Evolutionary conservation across 2,888 invertebrate genomes (phyloP).

Genomic region (Nomada ferruginata): DNA sequence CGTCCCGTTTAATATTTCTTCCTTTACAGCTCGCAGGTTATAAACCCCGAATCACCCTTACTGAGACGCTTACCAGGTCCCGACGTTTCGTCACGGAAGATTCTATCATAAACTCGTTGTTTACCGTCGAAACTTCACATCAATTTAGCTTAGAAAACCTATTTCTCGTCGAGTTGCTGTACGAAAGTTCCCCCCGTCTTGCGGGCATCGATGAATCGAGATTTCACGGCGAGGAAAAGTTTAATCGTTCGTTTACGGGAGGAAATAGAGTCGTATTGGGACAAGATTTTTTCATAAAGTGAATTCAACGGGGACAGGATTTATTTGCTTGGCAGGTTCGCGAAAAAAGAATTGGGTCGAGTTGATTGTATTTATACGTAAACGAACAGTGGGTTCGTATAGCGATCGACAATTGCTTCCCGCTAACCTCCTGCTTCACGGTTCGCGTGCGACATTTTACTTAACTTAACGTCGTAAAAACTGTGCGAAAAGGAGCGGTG

Average conservation of each 20-base stretch:
- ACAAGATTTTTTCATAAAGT: background rate
- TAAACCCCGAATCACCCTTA: background rate
- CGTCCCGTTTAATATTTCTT: background rate
- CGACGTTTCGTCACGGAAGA: background rate
- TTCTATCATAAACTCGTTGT: background rate
- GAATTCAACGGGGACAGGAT: background rate
- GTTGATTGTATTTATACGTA: background rate
- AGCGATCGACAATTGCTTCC: background rate
- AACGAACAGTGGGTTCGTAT: constrained; percentile 15
- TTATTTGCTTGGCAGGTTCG: background rate
- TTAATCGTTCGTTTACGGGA: background rate
- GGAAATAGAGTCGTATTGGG: too few species aligned
- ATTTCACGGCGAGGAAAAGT: background rate
- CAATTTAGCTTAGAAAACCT: background rate
- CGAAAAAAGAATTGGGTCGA: constrained; percentile 18
- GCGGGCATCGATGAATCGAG: background rate
- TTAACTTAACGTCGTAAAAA: background rate
- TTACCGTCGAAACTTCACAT: background rate
- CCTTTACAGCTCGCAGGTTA: background rate
- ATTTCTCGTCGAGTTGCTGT: background rate
- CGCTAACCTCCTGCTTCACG: background rate
- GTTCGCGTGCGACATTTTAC: constrained; percentile 2
- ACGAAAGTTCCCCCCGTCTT: background rate
- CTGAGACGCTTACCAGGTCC: background rate
- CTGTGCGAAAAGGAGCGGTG: background rate